Evolutionary conservation across 92 coral and sea anemone species (phyloP).

Genomic region (Parazoanthus swiftii): DNA sequence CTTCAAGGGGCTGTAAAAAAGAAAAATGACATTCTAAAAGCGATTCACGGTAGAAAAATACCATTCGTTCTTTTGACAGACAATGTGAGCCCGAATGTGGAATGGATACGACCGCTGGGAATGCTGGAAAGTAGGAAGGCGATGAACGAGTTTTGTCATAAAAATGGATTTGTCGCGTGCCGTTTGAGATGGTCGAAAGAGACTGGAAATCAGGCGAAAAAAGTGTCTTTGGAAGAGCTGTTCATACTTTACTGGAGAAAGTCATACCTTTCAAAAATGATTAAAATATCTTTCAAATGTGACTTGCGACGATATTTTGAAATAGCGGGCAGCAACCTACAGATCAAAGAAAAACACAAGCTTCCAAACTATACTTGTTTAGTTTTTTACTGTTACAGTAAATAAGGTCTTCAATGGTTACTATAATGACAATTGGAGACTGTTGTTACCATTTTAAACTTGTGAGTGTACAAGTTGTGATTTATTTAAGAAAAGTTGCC

Average conservation of each 20-base stretch:
- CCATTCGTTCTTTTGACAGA: conserved; percentile 72
- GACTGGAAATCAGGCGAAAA: conserved; percentile 66
- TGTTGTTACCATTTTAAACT: no score
- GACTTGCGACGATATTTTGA: no score
- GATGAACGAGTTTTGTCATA: conserved; percentile 62
- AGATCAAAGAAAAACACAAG: no score
- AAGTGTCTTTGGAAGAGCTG: conserved; percentile 71
- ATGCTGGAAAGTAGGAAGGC: conserved; percentile 54
- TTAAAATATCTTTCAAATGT: not conserved
- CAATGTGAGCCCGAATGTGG: conserved; percentile 47
- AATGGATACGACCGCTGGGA: conserved; percentile 64
- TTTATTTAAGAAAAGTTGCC: no score
- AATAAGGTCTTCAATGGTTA: no score
- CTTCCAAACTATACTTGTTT: no score
- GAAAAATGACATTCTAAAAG: conserved; percentile 50
- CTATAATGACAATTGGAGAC: no score
- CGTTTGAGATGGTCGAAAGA: conserved; percentile 69
- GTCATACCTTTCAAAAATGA: conserved; percentile 3
- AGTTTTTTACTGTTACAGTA: no score
- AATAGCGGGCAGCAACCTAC: no score
- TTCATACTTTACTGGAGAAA: conserved; percentile 50
- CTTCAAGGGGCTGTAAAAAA: conserved; percentile 58
- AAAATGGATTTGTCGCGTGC: conserved; percentile 60
- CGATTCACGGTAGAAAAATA: conserved; percentile 15
- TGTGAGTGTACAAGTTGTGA: no score